Conservation (phyloP, 1,140 invertebrate species). For the Lordiphosa mommai region DNA sequence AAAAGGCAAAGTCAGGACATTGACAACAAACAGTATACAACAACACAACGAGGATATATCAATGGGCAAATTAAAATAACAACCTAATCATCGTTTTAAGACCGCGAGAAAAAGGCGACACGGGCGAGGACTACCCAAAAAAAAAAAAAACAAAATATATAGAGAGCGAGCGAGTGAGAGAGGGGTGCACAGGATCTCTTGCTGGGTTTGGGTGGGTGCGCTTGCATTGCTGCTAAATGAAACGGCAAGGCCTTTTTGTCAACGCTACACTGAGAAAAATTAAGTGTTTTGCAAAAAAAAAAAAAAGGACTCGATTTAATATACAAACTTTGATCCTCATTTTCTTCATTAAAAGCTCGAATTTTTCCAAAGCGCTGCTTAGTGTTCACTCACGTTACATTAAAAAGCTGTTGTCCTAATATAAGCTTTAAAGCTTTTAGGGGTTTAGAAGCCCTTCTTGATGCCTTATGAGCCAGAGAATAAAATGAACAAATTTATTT, state of each 20-base stretch:
- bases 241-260: constrained; percentile 75
- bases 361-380: no score
- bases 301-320: background rate
- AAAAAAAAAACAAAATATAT: no score
- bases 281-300: no score
- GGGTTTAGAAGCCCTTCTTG: no score
- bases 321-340: background rate
- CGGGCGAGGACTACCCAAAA: constrained; percentile 4
- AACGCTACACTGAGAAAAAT: constrained; percentile 50
- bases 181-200: constrained; percentile 19
- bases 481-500: no score
- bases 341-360: background rate
- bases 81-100: constrained; percentile 80
- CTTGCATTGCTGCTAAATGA: constrained; percentile 69
- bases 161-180: no score
- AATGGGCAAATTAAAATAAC: constrained; percentile 80
- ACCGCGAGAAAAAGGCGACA: constrained; percentile 76
- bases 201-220: constrained; percentile 10
- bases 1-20: constrained; percentile 56
- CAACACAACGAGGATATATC: constrained; percentile 68
- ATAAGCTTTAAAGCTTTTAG: no score
- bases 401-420: no score
- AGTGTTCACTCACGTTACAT: no score
- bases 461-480: no score
- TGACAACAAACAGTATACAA: constrained; percentile 6